These are phyloP conservation scores for Fabriciana adippe DNA, from an alignment of 2,888 invertebrate genomes.

Conservation along the genomic window DNA sequence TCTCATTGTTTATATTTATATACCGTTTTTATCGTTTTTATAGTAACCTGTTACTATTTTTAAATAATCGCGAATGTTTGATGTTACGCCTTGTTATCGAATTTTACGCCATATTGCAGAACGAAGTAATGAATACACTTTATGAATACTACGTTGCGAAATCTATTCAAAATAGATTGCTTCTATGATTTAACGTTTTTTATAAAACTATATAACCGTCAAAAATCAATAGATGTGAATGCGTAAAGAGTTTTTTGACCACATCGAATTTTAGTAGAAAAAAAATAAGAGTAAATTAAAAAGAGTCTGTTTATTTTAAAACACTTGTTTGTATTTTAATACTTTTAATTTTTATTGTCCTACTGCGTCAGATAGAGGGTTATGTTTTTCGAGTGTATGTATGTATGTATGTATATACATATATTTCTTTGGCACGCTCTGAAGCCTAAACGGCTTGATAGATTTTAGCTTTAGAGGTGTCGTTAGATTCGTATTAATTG, in stretches of 20 bases:
- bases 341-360: too few relatives aligned
- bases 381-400: too few relatives aligned
- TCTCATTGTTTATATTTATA: too few relatives aligned
- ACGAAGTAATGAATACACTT: constrained; percentile 16
- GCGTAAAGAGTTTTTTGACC: constrained; percentile 20
- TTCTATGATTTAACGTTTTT: constrained; percentile 22
- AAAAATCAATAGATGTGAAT: constrained; percentile 17
- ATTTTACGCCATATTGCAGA: constrained; percentile 23
- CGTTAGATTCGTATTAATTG: too few relatives aligned
- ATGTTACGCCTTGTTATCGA: constrained; percentile 18
- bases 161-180: constrained; percentile 23
- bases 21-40: not conserved
- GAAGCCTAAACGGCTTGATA: too few relatives aligned
- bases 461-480: too few relatives aligned
- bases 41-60: constrained; percentile 1
- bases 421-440: too few relatives aligned
- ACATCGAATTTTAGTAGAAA: constrained; percentile 10
- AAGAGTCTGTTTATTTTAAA: too few relatives aligned
- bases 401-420: too few relatives aligned
- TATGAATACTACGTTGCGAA: constrained; percentile 1
- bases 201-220: constrained; percentile 5
- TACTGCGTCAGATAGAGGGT: too few relatives aligned
- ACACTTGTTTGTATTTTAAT: too few relatives aligned
- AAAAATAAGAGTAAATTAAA: too few relatives aligned
- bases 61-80: constrained; percentile 8